phyloP scores from a whole-genome alignment of 2,113 vertebrate genomes.

The Chloroceryle aenea region DNA sequence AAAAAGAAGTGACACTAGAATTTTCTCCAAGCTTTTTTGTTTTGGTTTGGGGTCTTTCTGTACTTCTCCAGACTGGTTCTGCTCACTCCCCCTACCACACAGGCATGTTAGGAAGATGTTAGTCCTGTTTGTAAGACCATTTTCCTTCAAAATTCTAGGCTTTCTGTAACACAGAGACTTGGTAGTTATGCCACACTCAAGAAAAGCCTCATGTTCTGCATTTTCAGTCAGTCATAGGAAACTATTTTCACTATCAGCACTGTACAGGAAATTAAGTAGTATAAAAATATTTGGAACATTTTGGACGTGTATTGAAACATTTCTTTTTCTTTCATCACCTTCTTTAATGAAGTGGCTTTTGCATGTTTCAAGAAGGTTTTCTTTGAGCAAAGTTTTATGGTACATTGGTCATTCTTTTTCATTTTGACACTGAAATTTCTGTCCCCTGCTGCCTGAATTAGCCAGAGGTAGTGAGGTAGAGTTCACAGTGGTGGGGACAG shows the following conservation, averaged over 20 bases:
- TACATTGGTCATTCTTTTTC: not conserved
- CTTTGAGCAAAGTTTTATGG: not conserved
- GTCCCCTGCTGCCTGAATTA: not conserved
- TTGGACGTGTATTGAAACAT: not conserved
- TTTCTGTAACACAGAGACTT: not conserved
- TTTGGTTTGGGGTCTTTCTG: not conserved
- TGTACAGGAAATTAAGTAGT: not conserved
- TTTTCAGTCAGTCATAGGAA: not conserved
- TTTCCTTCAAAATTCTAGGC: not conserved
- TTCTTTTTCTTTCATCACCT: not conserved
- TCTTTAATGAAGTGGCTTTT: not conserved
- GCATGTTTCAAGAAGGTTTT: not conserved
- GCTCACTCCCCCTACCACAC: not conserved
- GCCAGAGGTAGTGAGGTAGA: not conserved
- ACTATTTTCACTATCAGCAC: not conserved
- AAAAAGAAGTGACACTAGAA: not conserved
- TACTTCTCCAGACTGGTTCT: not conserved
- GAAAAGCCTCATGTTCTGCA: not conserved
- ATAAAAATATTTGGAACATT: not conserved
- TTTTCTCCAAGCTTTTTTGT: not conserved
- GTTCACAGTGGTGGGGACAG: not conserved
- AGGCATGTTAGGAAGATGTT: not conserved
- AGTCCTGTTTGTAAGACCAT: not conserved
- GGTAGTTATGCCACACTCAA: not conserved
- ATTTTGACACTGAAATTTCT: not conserved